These are phyloP conservation scores for Noctua fimbriata DNA, from an alignment of 2,888 invertebrate species.

Conservation along the genomic window DNA sequence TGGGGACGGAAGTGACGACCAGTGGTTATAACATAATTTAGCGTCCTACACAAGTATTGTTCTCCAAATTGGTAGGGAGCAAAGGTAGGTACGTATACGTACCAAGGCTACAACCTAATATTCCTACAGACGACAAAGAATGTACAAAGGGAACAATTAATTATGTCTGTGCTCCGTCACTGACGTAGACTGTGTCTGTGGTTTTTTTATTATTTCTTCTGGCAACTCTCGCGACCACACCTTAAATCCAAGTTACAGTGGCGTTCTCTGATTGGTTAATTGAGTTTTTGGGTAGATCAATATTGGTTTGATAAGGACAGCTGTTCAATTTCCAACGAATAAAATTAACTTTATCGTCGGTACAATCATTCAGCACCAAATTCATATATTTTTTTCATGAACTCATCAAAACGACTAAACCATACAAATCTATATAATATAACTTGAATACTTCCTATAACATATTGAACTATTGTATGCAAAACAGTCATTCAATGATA, in stretches of 20 bases:
- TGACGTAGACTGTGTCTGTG: slow-evolving; percentile 9
- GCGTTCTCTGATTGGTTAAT: slow-evolving; percentile 20
- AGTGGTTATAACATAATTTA: slow-evolving; percentile 43
- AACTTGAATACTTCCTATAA: slow-evolving; percentile 17
- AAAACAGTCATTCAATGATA: slow-evolving; percentile 49
- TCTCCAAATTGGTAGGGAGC: slow-evolving; percentile 55
- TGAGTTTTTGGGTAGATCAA: slow-evolving; percentile 14
- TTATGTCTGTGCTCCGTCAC: slow-evolving; percentile 20
- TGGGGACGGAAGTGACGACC: slow-evolving; percentile 54
- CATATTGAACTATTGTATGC: slow-evolving; percentile 55
- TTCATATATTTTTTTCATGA: neutral
- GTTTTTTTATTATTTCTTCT: slow-evolving; percentile 29
- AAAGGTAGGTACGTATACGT: slow-evolving; percentile 21
- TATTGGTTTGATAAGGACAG: neutral
- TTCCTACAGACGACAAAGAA: slow-evolving; percentile 46
- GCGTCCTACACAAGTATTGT: slow-evolving; percentile 63
- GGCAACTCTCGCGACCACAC: slow-evolving; percentile 12
- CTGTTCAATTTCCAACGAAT: slow-evolving; percentile 5
- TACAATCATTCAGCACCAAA: slow-evolving; percentile 14
- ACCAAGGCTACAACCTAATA: slow-evolving; percentile 31
- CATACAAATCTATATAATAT: slow-evolving; percentile 7
- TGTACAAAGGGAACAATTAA: slow-evolving; percentile 45
- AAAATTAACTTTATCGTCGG: slow-evolving; percentile 2
- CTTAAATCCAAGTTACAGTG: slow-evolving; percentile 2
- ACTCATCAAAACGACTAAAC: slow-evolving; percentile 11